Conservation (phyloP, 92 coral and sea anemone species). For the Epizoanthus rinbou region DNA sequence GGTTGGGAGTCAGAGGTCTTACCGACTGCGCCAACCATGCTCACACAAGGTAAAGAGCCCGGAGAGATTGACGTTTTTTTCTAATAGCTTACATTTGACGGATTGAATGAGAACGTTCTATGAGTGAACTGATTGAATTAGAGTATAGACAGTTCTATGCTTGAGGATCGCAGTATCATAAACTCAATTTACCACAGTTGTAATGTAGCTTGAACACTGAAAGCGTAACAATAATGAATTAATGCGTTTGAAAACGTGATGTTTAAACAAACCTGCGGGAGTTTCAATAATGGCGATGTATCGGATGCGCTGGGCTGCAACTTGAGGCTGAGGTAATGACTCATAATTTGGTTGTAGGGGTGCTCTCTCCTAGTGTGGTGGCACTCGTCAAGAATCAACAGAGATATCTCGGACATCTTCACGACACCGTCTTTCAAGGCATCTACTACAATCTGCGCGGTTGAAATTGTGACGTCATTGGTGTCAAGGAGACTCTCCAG, state of each 20-base stretch:
- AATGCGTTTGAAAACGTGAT: no score
- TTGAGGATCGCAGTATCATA: neutral
- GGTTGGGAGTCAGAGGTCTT: no score
- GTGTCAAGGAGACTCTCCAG: conserved; percentile 56
- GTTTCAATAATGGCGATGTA: conserved; percentile 49
- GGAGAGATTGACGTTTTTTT: no score
- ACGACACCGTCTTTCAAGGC: conserved; percentile 66
- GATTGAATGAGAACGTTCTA: no score
- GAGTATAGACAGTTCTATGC: no score
- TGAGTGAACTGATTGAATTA: no score
- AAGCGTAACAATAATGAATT: no score
- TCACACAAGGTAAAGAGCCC: no score
- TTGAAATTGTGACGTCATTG: conserved; percentile 75
- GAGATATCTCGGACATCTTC: conserved; percentile 60
- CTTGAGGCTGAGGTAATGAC: conserved; percentile 67
- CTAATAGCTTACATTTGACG: no score
- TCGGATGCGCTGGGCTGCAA: conserved; percentile 57
- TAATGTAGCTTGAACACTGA: no score
- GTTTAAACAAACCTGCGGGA: conserved; percentile 9
- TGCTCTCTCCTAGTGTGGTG: conserved; percentile 90
- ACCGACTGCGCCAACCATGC: no score
- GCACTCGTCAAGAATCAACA: conserved; percentile 93
- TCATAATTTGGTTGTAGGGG: conserved; percentile 90
- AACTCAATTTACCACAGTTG: no score
- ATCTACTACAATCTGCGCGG: conserved; percentile 92